Percentiles rank a stretch among this genome's conserved stretches.
Conservation (phyloP, 2,797 vertebrate species). For the Denticeps clupeoides region DNA sequence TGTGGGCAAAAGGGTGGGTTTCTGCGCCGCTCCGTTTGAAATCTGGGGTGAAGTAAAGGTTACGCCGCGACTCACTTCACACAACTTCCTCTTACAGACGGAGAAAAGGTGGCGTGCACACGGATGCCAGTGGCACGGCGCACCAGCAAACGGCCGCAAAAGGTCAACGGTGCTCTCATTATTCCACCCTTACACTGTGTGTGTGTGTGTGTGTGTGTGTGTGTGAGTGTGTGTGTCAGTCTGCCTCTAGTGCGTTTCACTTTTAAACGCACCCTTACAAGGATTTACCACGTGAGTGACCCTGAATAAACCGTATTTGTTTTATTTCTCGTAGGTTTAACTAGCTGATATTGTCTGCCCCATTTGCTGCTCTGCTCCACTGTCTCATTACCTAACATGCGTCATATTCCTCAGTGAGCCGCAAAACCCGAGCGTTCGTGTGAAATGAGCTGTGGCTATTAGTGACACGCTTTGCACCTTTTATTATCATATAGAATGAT, state of each 20-base stretch:
- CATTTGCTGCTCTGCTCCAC: background rate
- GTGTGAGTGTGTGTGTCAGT: background rate
- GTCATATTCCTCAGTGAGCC: background rate
- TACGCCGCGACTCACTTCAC: conserved; percentile 21
- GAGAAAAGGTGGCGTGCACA: background rate
- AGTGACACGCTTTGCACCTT: conserved; percentile 26
- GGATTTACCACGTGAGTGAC: background rate
- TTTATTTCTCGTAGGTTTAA: background rate
- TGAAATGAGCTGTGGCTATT: conserved; percentile 36
- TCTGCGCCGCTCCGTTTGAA: conserved; percentile 3
- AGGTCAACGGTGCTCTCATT: conserved; percentile 14
- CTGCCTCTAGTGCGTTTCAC: background rate
- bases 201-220: too few species aligned
- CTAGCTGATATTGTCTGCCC: background rate
- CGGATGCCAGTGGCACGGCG: background rate
- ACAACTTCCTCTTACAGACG: background rate
- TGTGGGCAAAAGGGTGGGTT: background rate
- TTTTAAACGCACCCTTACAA: background rate
- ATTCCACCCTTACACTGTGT: background rate
- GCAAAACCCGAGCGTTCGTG: background rate
- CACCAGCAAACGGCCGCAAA: conserved; percentile 13
- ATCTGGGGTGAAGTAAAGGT: conserved; percentile 14
- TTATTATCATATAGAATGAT: too few species aligned
- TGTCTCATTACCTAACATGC: background rate
- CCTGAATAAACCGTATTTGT: background rate